Conservation (phyloP, 2,113 vertebrate species). For the Gobio gobio region DNA sequence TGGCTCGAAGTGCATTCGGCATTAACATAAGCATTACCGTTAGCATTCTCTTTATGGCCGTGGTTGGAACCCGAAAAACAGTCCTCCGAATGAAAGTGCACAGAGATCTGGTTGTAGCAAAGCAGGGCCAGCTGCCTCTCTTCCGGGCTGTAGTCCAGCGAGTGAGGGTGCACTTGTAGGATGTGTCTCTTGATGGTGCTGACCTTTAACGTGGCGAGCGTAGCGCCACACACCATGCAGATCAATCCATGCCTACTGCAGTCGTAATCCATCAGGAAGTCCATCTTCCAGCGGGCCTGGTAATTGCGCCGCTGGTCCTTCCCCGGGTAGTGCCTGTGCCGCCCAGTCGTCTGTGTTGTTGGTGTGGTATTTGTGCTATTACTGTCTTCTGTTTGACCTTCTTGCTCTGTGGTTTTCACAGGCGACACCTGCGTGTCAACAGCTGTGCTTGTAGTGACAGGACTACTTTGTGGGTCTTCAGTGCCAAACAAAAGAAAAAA, state of each 20-base stretch:
- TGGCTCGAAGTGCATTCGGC: conserved; percentile 7
- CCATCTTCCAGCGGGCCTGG: conserved; percentile 87
- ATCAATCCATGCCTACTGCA: conserved; percentile 82
- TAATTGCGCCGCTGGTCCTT: conserved; percentile 90
- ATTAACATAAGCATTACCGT: background rate
- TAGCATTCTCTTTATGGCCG: conserved; percentile 52
- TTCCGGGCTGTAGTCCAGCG: conserved; percentile 80
- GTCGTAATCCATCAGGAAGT: conserved; percentile 93
- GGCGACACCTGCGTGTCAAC: conserved; percentile 25
- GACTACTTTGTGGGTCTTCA: conserved; percentile 59
- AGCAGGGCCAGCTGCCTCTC: conserved; percentile 83
- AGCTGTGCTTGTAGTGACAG: background rate
- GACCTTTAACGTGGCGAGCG: conserved; percentile 84
- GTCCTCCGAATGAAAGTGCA: conserved; percentile 76
- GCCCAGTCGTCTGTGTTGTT: conserved; percentile 34
- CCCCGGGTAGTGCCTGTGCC: conserved; percentile 78
- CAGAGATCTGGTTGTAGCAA: conserved; percentile 80
- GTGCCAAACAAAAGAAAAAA: background rate
- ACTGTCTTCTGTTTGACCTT: conserved; percentile 58
- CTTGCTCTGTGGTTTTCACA: conserved; percentile 26
- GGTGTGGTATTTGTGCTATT: conserved; percentile 34
- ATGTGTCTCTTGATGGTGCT: conserved; percentile 89
- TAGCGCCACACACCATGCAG: conserved; percentile 86
- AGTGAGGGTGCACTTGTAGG: conserved; percentile 88
- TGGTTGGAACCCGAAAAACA: conserved; percentile 75